These are phyloP conservation scores for Hormaphis cornu DNA, from an alignment of 1,140 invertebrate species.

Conservation along the genomic window DNA sequence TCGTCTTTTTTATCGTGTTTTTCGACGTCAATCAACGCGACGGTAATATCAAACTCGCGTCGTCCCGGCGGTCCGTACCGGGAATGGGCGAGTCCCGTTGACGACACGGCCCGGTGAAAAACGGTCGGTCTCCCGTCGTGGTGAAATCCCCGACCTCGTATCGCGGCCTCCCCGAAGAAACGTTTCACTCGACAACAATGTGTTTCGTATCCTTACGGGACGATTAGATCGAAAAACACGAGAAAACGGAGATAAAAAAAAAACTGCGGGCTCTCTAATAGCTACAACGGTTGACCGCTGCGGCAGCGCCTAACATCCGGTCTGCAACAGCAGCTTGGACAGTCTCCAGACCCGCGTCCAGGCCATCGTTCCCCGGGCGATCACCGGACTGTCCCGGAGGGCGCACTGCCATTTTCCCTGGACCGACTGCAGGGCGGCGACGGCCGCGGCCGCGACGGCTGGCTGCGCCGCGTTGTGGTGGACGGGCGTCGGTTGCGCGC, in stretches of 20 bases:
- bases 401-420: conserved; percentile 37
- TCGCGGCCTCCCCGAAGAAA: no score
- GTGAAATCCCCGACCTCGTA: no score
- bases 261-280: not conserved
- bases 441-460: not conserved
- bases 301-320: conserved; percentile 37
- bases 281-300: no score
- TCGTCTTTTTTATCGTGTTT: no score
- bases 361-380: conserved; percentile 33
- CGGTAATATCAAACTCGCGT: no score
- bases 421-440: conserved; percentile 6
- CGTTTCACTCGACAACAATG: no score
- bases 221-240: not conserved
- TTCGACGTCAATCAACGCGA: no score
- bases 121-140: no score
- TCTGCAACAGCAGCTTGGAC: conserved; percentile 36
- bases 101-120: no score
- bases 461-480: conserved; percentile 9
- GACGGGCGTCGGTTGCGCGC: conserved; percentile 18
- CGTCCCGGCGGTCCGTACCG: no score
- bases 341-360: conserved; percentile 39
- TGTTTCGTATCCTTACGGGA: no score
- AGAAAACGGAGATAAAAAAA: not conserved
- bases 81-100: no score
- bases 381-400: conserved; percentile 35